phyloP scores from a whole-genome alignment of 2,797 vertebrate genomes.

The Poeciliopsis presidionis region DNA sequence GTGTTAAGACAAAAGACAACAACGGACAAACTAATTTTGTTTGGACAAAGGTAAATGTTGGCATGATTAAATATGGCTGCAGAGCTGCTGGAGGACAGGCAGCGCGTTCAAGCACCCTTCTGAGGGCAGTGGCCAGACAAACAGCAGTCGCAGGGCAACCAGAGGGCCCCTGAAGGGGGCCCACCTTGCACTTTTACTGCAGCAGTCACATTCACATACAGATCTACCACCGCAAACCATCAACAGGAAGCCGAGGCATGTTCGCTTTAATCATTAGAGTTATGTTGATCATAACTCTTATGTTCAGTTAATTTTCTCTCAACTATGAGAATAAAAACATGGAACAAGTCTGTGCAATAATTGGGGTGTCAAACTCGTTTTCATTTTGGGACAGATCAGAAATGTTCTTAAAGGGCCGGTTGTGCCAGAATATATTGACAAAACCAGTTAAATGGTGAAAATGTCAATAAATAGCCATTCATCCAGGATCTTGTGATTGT shows the following conservation, averaged over 20 bases:
- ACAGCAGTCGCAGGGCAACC: constrained; percentile 57
- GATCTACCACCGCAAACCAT: constrained; percentile 39
- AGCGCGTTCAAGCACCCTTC: constrained; percentile 65
- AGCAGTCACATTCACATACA: constrained; percentile 59
- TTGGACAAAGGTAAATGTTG: constrained; percentile 63
- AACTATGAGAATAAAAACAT: neutral
- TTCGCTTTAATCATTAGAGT: constrained; percentile 24
- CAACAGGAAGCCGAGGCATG: constrained; percentile 9
- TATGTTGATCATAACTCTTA: neutral
- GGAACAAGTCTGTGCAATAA: neutral
- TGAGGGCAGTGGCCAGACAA: constrained; percentile 70
- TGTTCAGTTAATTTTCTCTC: constrained; percentile 13
- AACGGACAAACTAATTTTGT: constrained; percentile 44
- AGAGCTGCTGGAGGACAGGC: constrained; percentile 59
- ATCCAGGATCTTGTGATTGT: too few species aligned
- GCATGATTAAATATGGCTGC: constrained; percentile 75
- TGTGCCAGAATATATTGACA: too few species aligned
- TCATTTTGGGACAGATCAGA: too few species aligned
- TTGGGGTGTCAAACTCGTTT: too few species aligned
- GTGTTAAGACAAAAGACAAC: constrained; percentile 14
- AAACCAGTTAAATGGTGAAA: too few species aligned
- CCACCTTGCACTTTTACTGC: constrained; percentile 67
- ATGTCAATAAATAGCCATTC: too few species aligned
- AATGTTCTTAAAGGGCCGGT: too few species aligned
- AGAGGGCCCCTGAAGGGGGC: constrained; percentile 55